phyloP scores from a whole-genome alignment of 1,140 invertebrate species.

The Delia radicum region DNA sequence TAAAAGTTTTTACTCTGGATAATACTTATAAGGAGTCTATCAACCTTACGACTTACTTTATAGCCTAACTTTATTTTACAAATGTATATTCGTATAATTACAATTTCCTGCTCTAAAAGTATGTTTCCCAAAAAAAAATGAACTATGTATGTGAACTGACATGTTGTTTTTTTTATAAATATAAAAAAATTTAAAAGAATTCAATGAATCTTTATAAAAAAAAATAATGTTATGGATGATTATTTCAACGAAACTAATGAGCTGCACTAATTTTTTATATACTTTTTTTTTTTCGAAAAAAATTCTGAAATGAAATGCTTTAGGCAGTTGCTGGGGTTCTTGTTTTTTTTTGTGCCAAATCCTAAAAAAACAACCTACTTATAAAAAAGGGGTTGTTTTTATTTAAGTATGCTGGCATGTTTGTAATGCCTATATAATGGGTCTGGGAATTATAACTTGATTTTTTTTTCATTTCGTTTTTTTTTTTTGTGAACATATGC shows the following conservation, averaged over 20 bases:
- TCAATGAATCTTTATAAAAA: constrained; percentile 1
- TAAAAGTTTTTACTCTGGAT: no score
- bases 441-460: constrained; percentile 14
- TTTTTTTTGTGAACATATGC: background rate
- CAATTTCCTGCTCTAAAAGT: background rate
- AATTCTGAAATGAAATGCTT: background rate
- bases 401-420: background rate
- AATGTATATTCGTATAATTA: background rate
- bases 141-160: background rate
- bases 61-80: no score
- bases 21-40: no score
- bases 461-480: background rate
- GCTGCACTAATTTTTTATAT: constrained; percentile 1
- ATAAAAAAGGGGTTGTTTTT: constrained; percentile 8
- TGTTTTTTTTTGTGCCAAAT: background rate
- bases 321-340: background rate
- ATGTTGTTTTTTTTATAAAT: background rate
- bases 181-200: background rate
- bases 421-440: constrained; percentile 8
- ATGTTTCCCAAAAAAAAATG: background rate
- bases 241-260: constrained; percentile 19
- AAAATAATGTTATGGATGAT: background rate
- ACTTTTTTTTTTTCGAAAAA: background rate
- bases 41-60: no score
- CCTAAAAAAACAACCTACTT: no score